phyloP scores from a whole-genome alignment of 2,888 invertebrate genomes.

The Odontocolon sp. region DNA sequence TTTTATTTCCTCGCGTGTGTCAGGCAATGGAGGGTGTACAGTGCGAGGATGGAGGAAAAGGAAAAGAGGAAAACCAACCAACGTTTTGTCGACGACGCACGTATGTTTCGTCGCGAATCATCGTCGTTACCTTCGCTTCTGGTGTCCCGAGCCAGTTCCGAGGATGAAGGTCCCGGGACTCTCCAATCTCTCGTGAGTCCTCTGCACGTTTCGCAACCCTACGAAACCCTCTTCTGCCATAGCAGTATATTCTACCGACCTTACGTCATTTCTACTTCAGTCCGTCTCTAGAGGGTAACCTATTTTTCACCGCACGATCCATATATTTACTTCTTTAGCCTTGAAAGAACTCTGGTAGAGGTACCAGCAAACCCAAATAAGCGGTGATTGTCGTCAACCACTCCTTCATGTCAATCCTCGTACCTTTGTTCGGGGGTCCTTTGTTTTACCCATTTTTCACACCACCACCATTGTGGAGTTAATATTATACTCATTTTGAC shows the following conservation, averaged over 20 bases:
- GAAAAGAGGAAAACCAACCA: conserved; percentile 31
- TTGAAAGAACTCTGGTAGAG: not conserved
- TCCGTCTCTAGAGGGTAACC: conserved; percentile 58
- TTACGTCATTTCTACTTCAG: conserved; percentile 40
- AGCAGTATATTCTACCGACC: conserved; percentile 46
- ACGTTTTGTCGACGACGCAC: conserved; percentile 36
- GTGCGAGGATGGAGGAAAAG: conserved; percentile 29
- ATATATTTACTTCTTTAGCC: conserved; percentile 64
- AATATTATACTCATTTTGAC: too few relatives aligned
- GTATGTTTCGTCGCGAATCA: conserved; percentile 46
- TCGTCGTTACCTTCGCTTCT: conserved; percentile 27
- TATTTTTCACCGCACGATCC: conserved; percentile 67
- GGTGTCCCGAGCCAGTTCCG: not conserved
- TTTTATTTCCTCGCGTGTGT: conserved; percentile 20
- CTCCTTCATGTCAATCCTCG: conserved; percentile 29
- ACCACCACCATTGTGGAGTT: too few relatives aligned
- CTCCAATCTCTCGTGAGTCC: conserved; percentile 35
- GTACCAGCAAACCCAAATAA: too few relatives aligned
- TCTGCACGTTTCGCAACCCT: conserved; percentile 40
- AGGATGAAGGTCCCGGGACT: too few relatives aligned
- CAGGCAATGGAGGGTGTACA: conserved; percentile 10
- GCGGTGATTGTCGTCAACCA: too few relatives aligned
- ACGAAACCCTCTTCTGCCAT: conserved; percentile 55
- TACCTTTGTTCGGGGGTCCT: not conserved
- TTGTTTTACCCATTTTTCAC: conserved; percentile 31